These are phyloP conservation scores for Himalopsyche kuldschensis DNA, from an alignment of 2,888 invertebrate genomes.

Conservation along the genomic window DNA sequence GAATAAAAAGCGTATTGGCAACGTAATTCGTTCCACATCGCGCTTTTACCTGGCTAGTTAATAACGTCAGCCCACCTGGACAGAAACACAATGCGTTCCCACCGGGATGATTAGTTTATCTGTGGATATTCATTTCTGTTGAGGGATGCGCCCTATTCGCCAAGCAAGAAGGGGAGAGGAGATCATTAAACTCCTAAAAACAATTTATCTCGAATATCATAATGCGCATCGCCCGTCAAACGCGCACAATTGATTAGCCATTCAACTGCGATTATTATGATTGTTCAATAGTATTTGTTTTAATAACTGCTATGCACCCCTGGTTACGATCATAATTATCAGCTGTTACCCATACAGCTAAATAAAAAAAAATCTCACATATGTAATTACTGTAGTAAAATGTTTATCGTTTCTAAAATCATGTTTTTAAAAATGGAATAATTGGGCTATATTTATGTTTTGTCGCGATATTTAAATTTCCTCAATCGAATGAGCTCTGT, in stretches of 20 bases:
- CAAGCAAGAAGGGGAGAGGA: neutral
- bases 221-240: neutral
- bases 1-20: slow-evolving; percentile 7
- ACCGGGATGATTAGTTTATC: slow-evolving; percentile 21
- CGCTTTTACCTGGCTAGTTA: neutral
- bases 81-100: slow-evolving; percentile 14
- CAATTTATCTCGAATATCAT: slow-evolving; percentile 4
- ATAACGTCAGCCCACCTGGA: slow-evolving; percentile 21
- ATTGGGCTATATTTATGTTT: no score
- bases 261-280: neutral
- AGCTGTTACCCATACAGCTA: neutral
- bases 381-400: no score
- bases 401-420: no score
- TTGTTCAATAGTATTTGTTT: neutral
- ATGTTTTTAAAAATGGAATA: no score
- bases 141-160: neutral
- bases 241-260: neutral
- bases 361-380: neutral
- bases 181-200: neutral
- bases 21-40: slow-evolving; percentile 20
- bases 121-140: neutral
- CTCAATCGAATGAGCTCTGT: no score
- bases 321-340: neutral
- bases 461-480: no score
- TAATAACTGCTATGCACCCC: neutral